A percentile compares a stretch with the other conserved stretches of the same genome.
phyloP scores from a whole-genome alignment of 2,888 invertebrate species.

The Cosmia pyralina region DNA sequence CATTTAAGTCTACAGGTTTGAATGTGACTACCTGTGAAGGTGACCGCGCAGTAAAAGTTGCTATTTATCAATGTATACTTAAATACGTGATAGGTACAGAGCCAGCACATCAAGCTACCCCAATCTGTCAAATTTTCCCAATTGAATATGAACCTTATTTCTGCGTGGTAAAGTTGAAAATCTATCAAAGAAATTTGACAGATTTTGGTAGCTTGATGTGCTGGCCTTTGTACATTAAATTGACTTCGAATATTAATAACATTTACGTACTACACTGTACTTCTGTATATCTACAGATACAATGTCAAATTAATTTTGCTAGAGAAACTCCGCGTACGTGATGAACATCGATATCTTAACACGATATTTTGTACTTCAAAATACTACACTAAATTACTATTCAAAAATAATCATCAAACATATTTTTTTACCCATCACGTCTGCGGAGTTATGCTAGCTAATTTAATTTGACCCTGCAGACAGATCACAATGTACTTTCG shows the following conservation, averaged over 20 bases:
- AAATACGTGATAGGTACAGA: neutral
- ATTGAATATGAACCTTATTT: too few species aligned
- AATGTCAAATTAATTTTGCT: neutral
- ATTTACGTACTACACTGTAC: neutral
- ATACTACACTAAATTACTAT: neutral
- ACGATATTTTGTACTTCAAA: neutral
- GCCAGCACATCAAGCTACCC: too few species aligned
- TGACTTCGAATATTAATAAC: constrained; percentile 1
- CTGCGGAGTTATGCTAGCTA: neutral
- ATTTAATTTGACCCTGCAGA: neutral
- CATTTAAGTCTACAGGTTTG: constrained; percentile 49
- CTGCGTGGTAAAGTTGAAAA: too few species aligned
- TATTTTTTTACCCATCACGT: neutral
- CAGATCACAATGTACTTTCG: neutral
- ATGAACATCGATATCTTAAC: neutral
- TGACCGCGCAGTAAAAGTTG: constrained; percentile 15
- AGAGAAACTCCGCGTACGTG: neutral
- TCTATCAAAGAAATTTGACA: too few species aligned
- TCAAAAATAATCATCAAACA: neutral
- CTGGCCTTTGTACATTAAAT: too few species aligned
- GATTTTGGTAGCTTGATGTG: too few species aligned
- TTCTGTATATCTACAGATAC: neutral
- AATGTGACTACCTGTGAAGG: constrained; percentile 33
- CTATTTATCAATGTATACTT: constrained; percentile 17
- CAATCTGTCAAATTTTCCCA: too few species aligned